Base-by-base conservation (phyloP, 2,113 vertebrate genomes). In the Diphyllodes magnificus region DNA sequence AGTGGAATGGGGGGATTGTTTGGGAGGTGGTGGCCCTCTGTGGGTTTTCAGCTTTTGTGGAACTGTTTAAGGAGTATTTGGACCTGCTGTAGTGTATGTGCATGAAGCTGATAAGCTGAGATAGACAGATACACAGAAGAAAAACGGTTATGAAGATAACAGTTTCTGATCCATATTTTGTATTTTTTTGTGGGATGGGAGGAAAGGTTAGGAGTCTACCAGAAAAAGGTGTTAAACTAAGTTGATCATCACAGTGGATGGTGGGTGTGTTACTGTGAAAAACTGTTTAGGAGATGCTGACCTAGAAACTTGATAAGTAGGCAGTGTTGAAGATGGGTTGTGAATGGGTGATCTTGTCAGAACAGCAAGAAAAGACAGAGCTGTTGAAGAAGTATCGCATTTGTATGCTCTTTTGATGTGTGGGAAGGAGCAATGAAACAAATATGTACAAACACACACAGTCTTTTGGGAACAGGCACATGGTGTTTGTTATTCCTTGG, bases 91-190 rank as follows among this genome's bases (percentile, higher is more conserved):
- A 28, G 39, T 25, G 15, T 16, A 8, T 50, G 9, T 37, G 7
- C 16, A 13, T 71, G 30, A 68, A 22, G 18, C 9, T 51, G 12
- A 44, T 60, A 13, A 45, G 3, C n/a, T 0, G 2, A 64, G 40
- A 16, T 13, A 35, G 31, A 39, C 9, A 39, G 13, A 59, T 16
- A 25, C 4, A 11, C 2, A 31, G 49, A 76, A 69, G 15, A 51
- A 72, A 59, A 75, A n/a, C 0, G 16, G 1, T 53, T 20, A 15
- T 63, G 39, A 78, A 53, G 24, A 50, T 0, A 14, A 37, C 15
- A 42, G 37, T 86, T 93, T 72, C 54, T 78, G 20, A 24, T 64
- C 4, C 1, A 2, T 57, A 7, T 39, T 66, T 78, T 35, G 13
- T 28, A 7, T 54, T 59, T 75, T 47, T 53, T 50, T 56, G 53